These are phyloP conservation scores for Synergus gifuensis DNA, from an alignment of 2,888 invertebrate genomes.

Conservation along the genomic window DNA sequence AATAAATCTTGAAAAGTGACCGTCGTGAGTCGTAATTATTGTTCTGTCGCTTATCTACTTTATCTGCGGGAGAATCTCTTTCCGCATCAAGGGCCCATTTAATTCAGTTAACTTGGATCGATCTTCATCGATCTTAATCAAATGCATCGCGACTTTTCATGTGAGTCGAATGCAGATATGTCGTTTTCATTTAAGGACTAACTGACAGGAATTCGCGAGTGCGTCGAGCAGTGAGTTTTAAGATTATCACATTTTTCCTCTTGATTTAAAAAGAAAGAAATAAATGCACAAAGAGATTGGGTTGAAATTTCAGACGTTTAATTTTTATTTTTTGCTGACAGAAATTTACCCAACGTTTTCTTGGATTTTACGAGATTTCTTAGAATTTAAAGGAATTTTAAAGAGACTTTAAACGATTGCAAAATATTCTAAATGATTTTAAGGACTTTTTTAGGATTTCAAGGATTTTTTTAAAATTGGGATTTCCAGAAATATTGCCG, in stretches of 20 bases:
- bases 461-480: too few relatives aligned
- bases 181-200: background rate
- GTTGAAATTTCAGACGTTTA: too few relatives aligned
- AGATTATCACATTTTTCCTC: background rate
- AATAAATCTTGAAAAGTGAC: constrained; percentile 23
- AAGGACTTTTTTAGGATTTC: too few relatives aligned
- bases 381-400: too few relatives aligned
- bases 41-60: constrained; percentile 20
- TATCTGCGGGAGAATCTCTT: constrained; percentile 29
- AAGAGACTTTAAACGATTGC: too few relatives aligned
- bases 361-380: too few relatives aligned
- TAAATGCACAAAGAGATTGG: background rate
- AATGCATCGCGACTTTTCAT: background rate
- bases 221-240: background rate
- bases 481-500: too few relatives aligned
- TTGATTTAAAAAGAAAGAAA: background rate
- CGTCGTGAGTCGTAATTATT: constrained; percentile 22
- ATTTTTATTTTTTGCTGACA: too few relatives aligned
- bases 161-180: background rate
- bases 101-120: constrained; percentile 23
- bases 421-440: too few relatives aligned
- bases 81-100: constrained; percentile 17
- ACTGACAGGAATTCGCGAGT: background rate
- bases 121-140: constrained; percentile 17
- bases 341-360: too few relatives aligned